Percentiles rank a stretch among this genome's conserved stretches.
Evolutionary conservation across 1,140 invertebrate genomes (phyloP).

Genomic region (Drosophila athabasca): DNA sequence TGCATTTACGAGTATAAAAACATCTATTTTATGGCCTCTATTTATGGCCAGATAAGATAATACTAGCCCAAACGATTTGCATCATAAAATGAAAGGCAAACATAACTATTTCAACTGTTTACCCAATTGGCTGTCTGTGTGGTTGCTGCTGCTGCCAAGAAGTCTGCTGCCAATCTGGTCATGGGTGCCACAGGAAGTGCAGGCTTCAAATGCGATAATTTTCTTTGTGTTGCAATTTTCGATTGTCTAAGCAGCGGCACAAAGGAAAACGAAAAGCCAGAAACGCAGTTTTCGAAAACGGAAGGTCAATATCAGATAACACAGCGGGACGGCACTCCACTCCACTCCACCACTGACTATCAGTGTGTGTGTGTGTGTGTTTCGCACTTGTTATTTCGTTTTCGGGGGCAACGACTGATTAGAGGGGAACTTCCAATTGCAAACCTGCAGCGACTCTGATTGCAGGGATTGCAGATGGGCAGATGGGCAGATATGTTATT

Average conservation of each 20-base stretch:
- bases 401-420: slow-evolving; percentile 30
- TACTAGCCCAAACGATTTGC: slow-evolving; percentile 47
- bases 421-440: slow-evolving; percentile 1
- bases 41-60: slow-evolving; percentile 50
- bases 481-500: slow-evolving; percentile 15
- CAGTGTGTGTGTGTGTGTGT: background rate
- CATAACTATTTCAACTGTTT: slow-evolving; percentile 38
- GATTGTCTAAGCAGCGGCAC: slow-evolving; percentile 18
- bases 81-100: slow-evolving; percentile 60
- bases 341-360: too few relatives aligned
- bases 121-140: slow-evolving; percentile 3
- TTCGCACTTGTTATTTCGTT: background rate
- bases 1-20: slow-evolving; percentile 42
- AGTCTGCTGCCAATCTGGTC: slow-evolving; percentile 37
- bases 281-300: slow-evolving; percentile 38
- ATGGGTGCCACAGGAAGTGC: slow-evolving; percentile 5
- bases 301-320: slow-evolving; percentile 60
- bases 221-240: slow-evolving; percentile 13
- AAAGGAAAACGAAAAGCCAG: slow-evolving; percentile 18
- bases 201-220: slow-evolving; percentile 41
- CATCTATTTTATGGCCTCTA: slow-evolving; percentile 53
- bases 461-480: slow-evolving; percentile 3
- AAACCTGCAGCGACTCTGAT: too few relatives aligned
- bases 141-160: slow-evolving; percentile 29
- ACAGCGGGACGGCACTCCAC: slow-evolving; percentile 2